phyloP scores from a whole-genome alignment of 2,797 vertebrate species.

The Peromyscus melanophrys region DNA sequence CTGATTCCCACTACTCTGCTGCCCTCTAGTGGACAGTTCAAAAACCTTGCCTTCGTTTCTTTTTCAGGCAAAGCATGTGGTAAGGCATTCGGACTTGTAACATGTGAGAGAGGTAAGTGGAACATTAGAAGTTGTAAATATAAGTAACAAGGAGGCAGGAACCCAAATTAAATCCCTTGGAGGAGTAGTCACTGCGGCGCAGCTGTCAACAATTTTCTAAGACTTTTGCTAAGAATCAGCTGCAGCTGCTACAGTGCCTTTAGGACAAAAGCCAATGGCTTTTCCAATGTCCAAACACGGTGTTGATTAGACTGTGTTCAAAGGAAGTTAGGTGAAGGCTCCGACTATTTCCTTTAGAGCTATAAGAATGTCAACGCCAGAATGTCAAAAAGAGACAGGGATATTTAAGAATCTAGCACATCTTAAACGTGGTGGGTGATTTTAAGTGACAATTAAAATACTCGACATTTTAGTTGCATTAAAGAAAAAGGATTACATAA shows the following conservation, averaged over 20 bases:
- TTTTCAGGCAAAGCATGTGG: neutral
- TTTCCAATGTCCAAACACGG: accelerated
- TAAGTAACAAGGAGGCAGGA: slow-evolving; percentile 22
- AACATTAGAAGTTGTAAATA: slow-evolving; percentile 37
- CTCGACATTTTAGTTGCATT: neutral
- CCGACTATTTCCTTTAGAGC: neutral
- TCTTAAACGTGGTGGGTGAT: neutral
- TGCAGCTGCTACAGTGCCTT: neutral
- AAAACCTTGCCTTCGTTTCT: neutral
- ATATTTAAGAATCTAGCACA: neutral
- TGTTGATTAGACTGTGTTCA: neutral
- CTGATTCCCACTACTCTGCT: slow-evolving; percentile 87
- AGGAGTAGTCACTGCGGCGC: neutral
- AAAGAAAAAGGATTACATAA: neutral
- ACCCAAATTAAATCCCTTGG: neutral
- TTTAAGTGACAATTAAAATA: neutral
- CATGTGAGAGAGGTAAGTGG: neutral
- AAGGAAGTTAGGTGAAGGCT: neutral
- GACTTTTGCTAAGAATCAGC: neutral
- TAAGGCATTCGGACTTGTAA: neutral
- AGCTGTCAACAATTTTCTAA: slow-evolving; percentile 40
- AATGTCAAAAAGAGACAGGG: neutral
- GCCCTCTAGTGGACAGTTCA: slow-evolving; percentile 84
- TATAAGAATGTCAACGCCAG: neutral
- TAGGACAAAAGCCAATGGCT: neutral